Base-by-base conservation (phyloP, 1,140 invertebrate species). In the Nephila pilipes region DNA sequence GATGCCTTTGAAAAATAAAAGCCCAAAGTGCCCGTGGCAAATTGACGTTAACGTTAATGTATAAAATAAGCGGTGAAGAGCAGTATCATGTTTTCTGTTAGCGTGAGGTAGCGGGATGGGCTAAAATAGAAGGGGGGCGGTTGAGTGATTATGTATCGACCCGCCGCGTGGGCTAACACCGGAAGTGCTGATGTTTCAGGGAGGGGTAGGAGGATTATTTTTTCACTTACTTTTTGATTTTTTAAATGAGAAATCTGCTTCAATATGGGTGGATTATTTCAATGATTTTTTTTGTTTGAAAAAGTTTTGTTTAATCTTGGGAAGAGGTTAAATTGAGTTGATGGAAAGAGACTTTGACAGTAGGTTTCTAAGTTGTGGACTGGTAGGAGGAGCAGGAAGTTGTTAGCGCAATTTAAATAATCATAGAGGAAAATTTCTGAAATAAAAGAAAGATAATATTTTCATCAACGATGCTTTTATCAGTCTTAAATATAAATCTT, bases 61-160 rank as follows among this genome's bases (percentile, higher is more conserved):
- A 90, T 90, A 90, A 90, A 90, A 90, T 90, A 90, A 90, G 69
- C 88, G 88, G 65, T 55, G 88, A 36, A 57, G 88, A 90, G 88
- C 46, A 20, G 88, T 90, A 90, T 90, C 88, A 36, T 90, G 88
- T 90, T 90, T 80, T 90, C 69, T 32, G 46, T 57, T 25, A 46
- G 54, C 69, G 88, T 60, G 22, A 55, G 18, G 57, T 25, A 22
- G 85, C n/a, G 69, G 60, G 63, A 69, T 36, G 29, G 38, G 85
- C 60, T 60, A 69, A 88, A 69, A 88, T 46, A 69, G 46, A 36
- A 69, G 80, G 88, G 46, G 88, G 88, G 88, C 65, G 88, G 65
- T 90, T 90, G 88, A 90, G 88, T 90, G 88, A 90, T 90, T 90
- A 80, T 90, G 88, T 90, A 90, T 90, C 88, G 88, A 90, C 69